A percentile compares a stretch with the other conserved stretches of the same genome.
These are phyloP conservation scores for Miltochrista miniata DNA, from an alignment of 2,888 invertebrate species.

Conservation along the genomic window DNA sequence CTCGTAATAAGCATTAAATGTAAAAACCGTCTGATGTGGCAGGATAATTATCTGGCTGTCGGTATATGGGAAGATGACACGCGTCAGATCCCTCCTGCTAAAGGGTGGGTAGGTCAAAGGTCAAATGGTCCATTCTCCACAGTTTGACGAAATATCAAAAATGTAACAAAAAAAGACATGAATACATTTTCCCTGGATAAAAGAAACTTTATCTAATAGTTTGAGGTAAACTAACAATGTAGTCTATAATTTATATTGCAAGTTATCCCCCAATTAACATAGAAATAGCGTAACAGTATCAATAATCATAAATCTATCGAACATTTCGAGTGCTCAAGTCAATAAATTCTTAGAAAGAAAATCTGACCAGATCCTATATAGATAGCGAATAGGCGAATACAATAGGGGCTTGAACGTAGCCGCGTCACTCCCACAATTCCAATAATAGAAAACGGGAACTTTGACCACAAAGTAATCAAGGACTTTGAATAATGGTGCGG, in stretches of 20 bases:
- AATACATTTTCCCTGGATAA: background rate
- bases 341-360: constrained; percentile 50
- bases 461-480: constrained; percentile 30
- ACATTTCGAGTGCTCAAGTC: constrained; percentile 20
- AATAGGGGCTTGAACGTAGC: constrained; percentile 25
- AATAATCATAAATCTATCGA: constrained; percentile 25
- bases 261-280: constrained; percentile 24
- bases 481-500: background rate
- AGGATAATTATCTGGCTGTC: too few species aligned
- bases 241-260: constrained; percentile 5
- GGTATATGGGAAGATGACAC: too few species aligned
- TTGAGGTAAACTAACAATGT: background rate
- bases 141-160: too few species aligned
- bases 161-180: too few species aligned
- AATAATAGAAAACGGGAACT: constrained; percentile 44
- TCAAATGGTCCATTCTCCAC: too few species aligned
- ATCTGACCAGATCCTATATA: constrained; percentile 20
- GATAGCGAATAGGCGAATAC: constrained; percentile 27
- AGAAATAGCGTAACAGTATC: constrained; percentile 21
- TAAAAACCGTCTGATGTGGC: too few species aligned
- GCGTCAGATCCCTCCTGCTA: too few species aligned
- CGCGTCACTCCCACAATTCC: constrained; percentile 28
- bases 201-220: background rate
- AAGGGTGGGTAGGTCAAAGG: too few species aligned
- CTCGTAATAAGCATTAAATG: too few species aligned